phyloP scores from a whole-genome alignment of 2,888 invertebrate species.

The Pterostichus madidus region DNA sequence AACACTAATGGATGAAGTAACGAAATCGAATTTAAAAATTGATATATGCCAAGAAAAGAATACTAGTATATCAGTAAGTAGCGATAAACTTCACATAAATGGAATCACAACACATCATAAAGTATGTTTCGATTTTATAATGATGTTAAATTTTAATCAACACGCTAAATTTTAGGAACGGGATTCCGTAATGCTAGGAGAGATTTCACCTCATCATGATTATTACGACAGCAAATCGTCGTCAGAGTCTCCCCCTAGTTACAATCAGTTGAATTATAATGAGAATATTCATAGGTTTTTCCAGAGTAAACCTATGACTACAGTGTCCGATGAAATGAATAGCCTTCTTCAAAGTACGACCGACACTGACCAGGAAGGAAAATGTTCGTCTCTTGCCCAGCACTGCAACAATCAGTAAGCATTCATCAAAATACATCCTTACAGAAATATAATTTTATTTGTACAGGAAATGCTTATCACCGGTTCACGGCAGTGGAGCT shows the following conservation, averaged over 20 bases:
- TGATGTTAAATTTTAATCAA: conserved; percentile 66
- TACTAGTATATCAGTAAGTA: conserved; percentile 82
- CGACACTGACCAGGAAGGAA: conserved; percentile 76
- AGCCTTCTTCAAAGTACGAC: conserved; percentile 73
- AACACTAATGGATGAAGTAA: conserved; percentile 84
- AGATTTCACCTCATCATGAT: conserved; percentile 91
- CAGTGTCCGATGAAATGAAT: conserved; percentile 79
- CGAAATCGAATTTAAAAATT: conserved; percentile 80
- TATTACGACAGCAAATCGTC: conserved; percentile 89
- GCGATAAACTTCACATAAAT: conserved; percentile 68
- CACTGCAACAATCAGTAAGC: conserved; percentile 74
- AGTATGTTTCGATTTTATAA: conserved; percentile 57
- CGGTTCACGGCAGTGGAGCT: conserved; percentile 79
- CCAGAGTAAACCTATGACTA: conserved; percentile 83
- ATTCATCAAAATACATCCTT: not conserved
- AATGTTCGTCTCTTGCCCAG: conserved; percentile 71
- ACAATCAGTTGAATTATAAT: conserved; percentile 91
- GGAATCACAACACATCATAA: conserved; percentile 62
- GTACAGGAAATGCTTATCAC: conserved; percentile 77
- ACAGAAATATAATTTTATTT: not conserved
- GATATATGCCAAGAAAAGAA: conserved; percentile 82
- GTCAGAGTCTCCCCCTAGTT: conserved; percentile 89
- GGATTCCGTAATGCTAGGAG: conserved; percentile 90
- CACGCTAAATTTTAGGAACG: conserved; percentile 80
- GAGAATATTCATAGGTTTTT: conserved; percentile 85